Conservation (phyloP, 2,888 invertebrate species). For the Ernsta delagoae region DNA sequence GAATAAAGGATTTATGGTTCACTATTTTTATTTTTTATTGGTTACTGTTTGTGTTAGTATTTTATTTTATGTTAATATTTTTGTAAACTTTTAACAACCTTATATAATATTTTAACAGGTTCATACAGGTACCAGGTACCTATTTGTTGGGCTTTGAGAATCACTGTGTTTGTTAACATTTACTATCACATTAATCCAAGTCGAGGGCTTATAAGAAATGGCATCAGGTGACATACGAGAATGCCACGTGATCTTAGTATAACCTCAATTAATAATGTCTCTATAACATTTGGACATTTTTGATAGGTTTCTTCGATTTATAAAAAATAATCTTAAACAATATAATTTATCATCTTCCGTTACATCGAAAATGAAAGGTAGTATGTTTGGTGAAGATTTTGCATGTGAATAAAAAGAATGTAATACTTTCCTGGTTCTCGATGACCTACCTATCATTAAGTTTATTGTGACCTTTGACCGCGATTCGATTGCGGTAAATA, state of each 20-base stretch:
- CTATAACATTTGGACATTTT: slow-evolving; percentile 13
- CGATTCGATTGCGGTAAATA: not conserved
- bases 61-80: no score
- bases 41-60: no score
- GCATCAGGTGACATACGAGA: slow-evolving; percentile 40
- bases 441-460: not conserved
- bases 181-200: slow-evolving; percentile 40
- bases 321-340: slow-evolving; percentile 17
- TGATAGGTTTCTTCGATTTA: slow-evolving; percentile 6
- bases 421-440: not conserved
- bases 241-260: slow-evolving; percentile 38
- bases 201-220: slow-evolving; percentile 52
- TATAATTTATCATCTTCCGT: slow-evolving; percentile 9
- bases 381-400: slow-evolving; percentile 13
- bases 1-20: no score
- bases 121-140: no score
- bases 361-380: no score
- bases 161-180: slow-evolving; percentile 14
- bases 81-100: no score
- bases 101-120: no score
- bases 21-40: no score
- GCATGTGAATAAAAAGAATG: slow-evolving; percentile 24
- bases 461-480: not conserved
- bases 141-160: slow-evolving; percentile 6
- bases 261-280: slow-evolving; percentile 25